Evolutionary conservation across 2,113 vertebrate genomes (phyloP).

Genomic region (Corvus moneduloides): DNA sequence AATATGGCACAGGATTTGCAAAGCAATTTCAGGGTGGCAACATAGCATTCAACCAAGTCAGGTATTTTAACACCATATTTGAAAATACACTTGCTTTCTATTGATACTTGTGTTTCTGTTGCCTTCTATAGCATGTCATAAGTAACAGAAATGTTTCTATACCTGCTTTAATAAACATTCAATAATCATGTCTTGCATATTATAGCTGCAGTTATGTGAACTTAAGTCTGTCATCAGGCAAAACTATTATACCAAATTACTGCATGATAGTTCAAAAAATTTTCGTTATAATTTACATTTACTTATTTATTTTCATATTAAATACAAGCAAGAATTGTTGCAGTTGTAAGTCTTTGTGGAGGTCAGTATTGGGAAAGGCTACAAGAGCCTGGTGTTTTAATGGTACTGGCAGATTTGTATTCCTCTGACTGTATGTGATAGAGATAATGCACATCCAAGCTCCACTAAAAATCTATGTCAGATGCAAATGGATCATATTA

Average conservation of each 20-base stretch:
- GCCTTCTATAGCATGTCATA: background rate
- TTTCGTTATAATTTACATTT: background rate
- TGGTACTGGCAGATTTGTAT: background rate
- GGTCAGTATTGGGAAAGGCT: background rate
- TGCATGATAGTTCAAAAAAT: background rate
- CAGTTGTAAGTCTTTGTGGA: background rate
- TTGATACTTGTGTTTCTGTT: background rate
- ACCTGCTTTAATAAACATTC: background rate
- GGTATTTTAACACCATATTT: background rate
- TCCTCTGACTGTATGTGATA: background rate
- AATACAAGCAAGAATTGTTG: background rate
- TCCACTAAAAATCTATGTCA: background rate
- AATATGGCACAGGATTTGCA: background rate
- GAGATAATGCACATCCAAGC: background rate
- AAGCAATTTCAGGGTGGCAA: background rate
- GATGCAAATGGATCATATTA: background rate
- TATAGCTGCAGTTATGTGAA: background rate
- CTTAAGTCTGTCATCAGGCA: background rate
- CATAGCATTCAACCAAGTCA: background rate
- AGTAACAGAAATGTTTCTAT: background rate
- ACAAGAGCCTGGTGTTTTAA: background rate
- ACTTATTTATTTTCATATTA: background rate
- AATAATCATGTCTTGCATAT: background rate
- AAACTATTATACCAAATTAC: background rate
- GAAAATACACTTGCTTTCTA: background rate